Conservation (phyloP, 2,888 invertebrate species). For the Coleophora flavipennella region DNA sequence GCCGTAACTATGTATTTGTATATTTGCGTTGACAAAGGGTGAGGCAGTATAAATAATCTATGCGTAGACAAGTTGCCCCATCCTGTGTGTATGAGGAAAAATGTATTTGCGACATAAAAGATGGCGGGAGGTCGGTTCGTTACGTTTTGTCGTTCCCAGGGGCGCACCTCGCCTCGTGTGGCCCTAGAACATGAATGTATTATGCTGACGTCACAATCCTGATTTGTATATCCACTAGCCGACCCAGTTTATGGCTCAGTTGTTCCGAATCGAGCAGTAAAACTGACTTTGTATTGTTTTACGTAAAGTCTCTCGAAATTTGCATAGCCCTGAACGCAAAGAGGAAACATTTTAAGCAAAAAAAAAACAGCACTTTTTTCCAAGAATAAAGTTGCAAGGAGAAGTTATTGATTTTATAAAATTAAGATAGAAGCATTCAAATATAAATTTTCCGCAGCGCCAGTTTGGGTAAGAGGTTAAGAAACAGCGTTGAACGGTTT, state of each 20-base stretch:
- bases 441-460: too few species aligned
- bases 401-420: too few species aligned
- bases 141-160: slow-evolving; percentile 65
- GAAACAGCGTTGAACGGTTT: slow-evolving; percentile 32
- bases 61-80: slow-evolving; percentile 41
- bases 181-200: slow-evolving; percentile 56
- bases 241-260: slow-evolving; percentile 39
- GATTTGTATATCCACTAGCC: slow-evolving; percentile 59
- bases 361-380: too few species aligned
- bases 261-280: slow-evolving; percentile 40
- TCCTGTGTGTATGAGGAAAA: slow-evolving; percentile 41
- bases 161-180: slow-evolving; percentile 41
- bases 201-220: slow-evolving; percentile 58
- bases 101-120: slow-evolving; percentile 61
- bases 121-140: slow-evolving; percentile 57
- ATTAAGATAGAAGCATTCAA: too few species aligned
- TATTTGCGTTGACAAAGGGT: slow-evolving; percentile 35
- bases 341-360: too few species aligned
- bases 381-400: too few species aligned
- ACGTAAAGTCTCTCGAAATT: too few species aligned
- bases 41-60: slow-evolving; percentile 62
- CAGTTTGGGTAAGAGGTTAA: too few species aligned
- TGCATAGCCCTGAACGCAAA: too few species aligned
- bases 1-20: slow-evolving; percentile 10
- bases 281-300: slow-evolving; percentile 49